Conservation (phyloP, 2,888 invertebrate genomes). For the Trichopoda pennipes region DNA sequence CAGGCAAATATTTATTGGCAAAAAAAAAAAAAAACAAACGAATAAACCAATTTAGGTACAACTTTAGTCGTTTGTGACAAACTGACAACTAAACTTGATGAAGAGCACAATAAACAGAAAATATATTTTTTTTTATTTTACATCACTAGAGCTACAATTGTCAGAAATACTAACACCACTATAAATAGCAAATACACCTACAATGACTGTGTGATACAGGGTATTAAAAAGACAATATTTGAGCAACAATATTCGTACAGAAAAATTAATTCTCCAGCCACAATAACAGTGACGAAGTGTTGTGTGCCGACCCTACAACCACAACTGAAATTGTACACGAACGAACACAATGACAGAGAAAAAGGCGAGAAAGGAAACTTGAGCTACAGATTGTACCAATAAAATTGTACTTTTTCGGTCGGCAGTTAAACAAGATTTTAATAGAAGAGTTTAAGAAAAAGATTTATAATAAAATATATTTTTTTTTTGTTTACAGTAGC, state of each 20-base stretch:
- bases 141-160: slow-evolving; percentile 14
- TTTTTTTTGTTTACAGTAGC: too few species aligned
- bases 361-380: background rate
- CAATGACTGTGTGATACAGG: slow-evolving; percentile 29
- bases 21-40: background rate
- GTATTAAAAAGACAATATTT: slow-evolving; percentile 37
- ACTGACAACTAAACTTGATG: slow-evolving; percentile 75
- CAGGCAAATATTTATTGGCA: background rate
- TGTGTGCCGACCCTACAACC: background rate
- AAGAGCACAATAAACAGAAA: slow-evolving; percentile 24
- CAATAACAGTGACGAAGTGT: slow-evolving; percentile 22
- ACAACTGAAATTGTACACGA: slow-evolving; percentile 22
- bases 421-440: background rate
- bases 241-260: slow-evolving; percentile 2
- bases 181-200: slow-evolving; percentile 22
- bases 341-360: slow-evolving; percentile 22
- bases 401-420: background rate
- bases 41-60: slow-evolving; percentile 23
- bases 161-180: background rate
- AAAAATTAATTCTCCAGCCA: slow-evolving; percentile 14
- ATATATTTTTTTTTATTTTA: slow-evolving; percentile 18
- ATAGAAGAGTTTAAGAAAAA: too few species aligned
- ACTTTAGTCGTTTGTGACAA: slow-evolving; percentile 77
- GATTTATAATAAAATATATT: too few species aligned
- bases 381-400: background rate